Conservation (phyloP, 1,140 invertebrate species). For the Hyphantria cunea region DNA sequence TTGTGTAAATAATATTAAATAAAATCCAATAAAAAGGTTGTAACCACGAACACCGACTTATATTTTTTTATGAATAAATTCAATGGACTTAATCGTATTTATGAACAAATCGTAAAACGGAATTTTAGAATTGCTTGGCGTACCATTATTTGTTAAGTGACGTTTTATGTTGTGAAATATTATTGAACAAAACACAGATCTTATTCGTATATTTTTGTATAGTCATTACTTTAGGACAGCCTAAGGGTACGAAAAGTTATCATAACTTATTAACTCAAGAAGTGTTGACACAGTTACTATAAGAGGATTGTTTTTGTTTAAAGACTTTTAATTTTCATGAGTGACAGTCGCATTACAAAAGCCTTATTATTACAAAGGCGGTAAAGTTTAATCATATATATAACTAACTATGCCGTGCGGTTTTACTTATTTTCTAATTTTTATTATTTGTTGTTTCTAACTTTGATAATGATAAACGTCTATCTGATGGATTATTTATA, state of each 20-base stretch:
- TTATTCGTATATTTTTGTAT: too few relatives aligned
- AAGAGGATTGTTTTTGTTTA: conserved; percentile 23
- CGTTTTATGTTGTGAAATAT: too few relatives aligned
- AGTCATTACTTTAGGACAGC: not conserved
- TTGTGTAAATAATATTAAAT: conserved; percentile 7
- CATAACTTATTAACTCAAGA: conserved; percentile 17
- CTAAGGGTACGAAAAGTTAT: conserved; percentile 1
- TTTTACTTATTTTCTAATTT: too few relatives aligned
- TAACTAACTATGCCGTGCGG: too few relatives aligned
- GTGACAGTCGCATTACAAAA: conserved; percentile 24
- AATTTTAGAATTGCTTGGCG: too few relatives aligned
- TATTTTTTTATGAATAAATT: conserved; percentile 1
- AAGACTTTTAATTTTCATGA: conserved; percentile 9
- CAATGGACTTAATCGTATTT: conserved; percentile 2
- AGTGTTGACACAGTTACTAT: conserved; percentile 1
- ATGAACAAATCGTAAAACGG: not conserved
- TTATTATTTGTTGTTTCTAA: too few relatives aligned
- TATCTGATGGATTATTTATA: too few relatives aligned
- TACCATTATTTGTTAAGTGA: too few relatives aligned
- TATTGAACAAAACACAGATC: too few relatives aligned
- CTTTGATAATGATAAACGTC: too few relatives aligned
- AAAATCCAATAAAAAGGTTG: conserved; percentile 1
- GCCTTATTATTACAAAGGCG: conserved; percentile 16
- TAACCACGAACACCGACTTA: not conserved
- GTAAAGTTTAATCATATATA: conserved; percentile 7